A percentile compares a stretch with the other conserved stretches of the same genome.
These are phyloP conservation scores for Acanthosepion lycidas DNA, from an alignment of 2,888 invertebrate genomes.

Conservation along the genomic window DNA sequence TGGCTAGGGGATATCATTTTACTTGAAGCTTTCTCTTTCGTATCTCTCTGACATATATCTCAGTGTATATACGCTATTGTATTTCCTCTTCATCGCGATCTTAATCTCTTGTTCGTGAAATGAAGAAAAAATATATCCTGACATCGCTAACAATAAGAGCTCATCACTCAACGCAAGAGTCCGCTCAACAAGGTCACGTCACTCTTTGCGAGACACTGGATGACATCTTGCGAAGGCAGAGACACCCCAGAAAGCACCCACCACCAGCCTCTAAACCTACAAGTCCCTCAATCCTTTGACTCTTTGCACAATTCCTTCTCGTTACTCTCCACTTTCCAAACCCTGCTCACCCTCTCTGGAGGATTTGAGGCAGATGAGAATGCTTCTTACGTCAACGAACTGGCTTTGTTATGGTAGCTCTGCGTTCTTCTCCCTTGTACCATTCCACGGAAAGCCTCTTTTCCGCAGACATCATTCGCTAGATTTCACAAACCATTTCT, in stretches of 20 bases:
- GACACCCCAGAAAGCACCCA: neutral
- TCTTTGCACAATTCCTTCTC: neutral
- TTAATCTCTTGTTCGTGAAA: too few species aligned
- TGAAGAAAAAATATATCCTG: neutral
- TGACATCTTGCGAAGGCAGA: neutral
- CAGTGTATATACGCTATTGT: too few species aligned
- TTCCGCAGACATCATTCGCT: neutral
- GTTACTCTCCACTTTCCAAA: neutral
- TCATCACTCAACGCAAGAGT: neutral
- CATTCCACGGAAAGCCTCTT: neutral
- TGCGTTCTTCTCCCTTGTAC: neutral
- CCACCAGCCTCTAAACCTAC: neutral
- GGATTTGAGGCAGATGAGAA: neutral
- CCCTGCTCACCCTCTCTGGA: neutral
- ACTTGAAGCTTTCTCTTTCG: too few species aligned
- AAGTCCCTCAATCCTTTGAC: neutral
- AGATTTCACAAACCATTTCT: neutral
- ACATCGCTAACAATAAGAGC: neutral
- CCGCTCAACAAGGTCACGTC: neutral
- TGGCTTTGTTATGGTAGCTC: neutral
- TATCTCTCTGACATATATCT: too few species aligned
- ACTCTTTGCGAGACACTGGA: neutral
- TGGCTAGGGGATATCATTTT: too few species aligned
- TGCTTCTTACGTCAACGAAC: neutral
- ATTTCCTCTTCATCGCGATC: too few species aligned